Conservation (phyloP, 2,888 invertebrate genomes). For the Acrobasis suavella region DNA sequence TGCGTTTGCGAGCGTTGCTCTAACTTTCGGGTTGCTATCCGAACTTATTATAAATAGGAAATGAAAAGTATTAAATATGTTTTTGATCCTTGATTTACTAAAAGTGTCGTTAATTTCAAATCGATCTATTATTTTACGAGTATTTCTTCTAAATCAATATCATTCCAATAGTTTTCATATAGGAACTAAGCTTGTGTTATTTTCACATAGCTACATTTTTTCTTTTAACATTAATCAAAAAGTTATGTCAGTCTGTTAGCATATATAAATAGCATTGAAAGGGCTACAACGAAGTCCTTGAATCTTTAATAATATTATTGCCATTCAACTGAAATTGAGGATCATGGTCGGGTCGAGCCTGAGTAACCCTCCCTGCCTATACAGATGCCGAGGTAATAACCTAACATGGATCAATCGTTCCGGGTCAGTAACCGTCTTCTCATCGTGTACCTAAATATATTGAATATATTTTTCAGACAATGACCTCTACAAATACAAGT, state of each 20-base stretch:
- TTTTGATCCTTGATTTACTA: too few relatives aligned
- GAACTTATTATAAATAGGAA: background rate
- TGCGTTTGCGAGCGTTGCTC: conserved; percentile 1
- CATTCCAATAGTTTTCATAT: too few relatives aligned
- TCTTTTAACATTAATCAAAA: background rate
- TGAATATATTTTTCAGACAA: conserved; percentile 27
- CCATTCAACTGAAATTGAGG: conserved; percentile 50
- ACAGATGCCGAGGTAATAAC: conserved; percentile 54
- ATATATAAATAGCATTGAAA: background rate
- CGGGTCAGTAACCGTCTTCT: conserved; percentile 42
- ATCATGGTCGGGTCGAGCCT: conserved; percentile 43
- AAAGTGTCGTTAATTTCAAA: too few relatives aligned
- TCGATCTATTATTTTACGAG: too few relatives aligned
- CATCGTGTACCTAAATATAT: conserved; percentile 33
- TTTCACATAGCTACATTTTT: background rate
- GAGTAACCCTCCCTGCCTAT: conserved; percentile 52
- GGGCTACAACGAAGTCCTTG: conserved; percentile 23
- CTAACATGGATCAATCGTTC: conserved; percentile 48
- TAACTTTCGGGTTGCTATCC: background rate
- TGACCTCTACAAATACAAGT: background rate
- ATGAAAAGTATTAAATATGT: background rate
- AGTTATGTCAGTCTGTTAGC: background rate
- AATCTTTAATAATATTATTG: conserved; percentile 47
- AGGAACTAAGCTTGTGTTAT: too few relatives aligned
- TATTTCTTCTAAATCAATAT: too few relatives aligned